Evolutionary conservation across 2,113 vertebrate genomes (phyloP).

Genomic region (Ahaetulla prasina): DNA sequence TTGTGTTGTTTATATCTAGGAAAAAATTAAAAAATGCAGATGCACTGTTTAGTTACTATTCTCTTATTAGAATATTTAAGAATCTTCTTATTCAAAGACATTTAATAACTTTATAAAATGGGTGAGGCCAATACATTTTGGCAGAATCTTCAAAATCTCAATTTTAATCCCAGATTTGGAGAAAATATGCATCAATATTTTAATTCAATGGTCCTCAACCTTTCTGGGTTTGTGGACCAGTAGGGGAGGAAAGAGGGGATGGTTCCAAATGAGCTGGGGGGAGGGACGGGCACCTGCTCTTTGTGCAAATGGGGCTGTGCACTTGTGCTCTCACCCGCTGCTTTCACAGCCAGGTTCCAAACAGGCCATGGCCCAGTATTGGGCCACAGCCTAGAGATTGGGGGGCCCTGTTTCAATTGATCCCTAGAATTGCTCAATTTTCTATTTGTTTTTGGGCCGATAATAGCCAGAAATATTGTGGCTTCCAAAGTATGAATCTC

Average conservation of each 20-base stretch:
- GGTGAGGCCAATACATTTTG: neutral
- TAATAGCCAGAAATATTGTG: neutral
- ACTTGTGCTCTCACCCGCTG: neutral
- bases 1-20: conserved; percentile 88
- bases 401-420: neutral
- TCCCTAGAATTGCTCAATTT: neutral
- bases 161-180: neutral
- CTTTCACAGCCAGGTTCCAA: neutral
- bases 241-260: neutral
- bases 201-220: neutral
- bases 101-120: neutral
- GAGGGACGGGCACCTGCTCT: neutral
- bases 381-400: too few relatives aligned
- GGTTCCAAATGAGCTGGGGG: neutral
- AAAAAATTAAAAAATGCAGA: neutral
- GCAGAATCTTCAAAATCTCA: neutral
- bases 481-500: neutral
- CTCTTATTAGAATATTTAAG: neutral
- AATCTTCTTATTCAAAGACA: neutral
- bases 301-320: neutral
- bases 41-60: neutral
- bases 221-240: neutral
- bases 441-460: neutral
- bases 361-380: neutral
- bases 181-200: neutral